phyloP scores from a whole-genome alignment of 2,888 invertebrate genomes.

The Aquatica leii region DNA sequence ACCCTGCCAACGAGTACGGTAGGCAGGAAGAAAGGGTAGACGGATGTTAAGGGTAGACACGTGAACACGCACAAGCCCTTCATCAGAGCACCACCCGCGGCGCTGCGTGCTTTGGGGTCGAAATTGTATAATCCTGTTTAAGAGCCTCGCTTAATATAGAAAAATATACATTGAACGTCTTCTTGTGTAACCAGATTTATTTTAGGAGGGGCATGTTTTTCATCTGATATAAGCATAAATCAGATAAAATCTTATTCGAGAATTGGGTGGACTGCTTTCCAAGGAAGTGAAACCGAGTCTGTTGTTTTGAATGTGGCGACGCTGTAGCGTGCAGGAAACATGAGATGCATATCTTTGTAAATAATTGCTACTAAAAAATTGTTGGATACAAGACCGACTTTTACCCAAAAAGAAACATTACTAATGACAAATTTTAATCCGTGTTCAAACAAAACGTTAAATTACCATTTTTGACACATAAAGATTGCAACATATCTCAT shows the following conservation, averaged over 20 bases:
- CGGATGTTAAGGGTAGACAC: constrained; percentile 34
- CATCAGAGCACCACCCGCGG: constrained; percentile 36
- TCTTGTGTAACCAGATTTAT: constrained; percentile 27
- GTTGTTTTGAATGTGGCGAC: constrained; percentile 26
- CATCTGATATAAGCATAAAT: constrained; percentile 22
- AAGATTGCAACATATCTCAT: too few species aligned
- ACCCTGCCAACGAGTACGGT: constrained; percentile 21
- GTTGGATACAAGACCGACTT: constrained; percentile 12
- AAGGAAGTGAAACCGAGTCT: constrained; percentile 24
- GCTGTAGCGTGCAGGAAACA: constrained; percentile 22
- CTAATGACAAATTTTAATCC: too few species aligned
- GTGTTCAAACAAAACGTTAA: too few species aligned
- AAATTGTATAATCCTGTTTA: constrained; percentile 35
- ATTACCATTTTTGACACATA: too few species aligned
- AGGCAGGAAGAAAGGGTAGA: constrained; percentile 34
- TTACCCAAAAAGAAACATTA: neutral
- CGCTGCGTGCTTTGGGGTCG: constrained; percentile 36
- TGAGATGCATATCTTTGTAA: constrained; percentile 22
- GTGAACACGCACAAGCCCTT: constrained; percentile 39
- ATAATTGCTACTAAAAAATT: constrained; percentile 21
- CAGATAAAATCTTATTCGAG: constrained; percentile 18
- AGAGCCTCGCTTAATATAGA: constrained; percentile 28
- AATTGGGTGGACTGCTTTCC: constrained; percentile 13
- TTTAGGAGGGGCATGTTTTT: constrained; percentile 25
- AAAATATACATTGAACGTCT: constrained; percentile 32